Evolutionary conservation across 2,797 vertebrate genomes (phyloP).

Genomic region (Anguilla anguilla): DNA sequence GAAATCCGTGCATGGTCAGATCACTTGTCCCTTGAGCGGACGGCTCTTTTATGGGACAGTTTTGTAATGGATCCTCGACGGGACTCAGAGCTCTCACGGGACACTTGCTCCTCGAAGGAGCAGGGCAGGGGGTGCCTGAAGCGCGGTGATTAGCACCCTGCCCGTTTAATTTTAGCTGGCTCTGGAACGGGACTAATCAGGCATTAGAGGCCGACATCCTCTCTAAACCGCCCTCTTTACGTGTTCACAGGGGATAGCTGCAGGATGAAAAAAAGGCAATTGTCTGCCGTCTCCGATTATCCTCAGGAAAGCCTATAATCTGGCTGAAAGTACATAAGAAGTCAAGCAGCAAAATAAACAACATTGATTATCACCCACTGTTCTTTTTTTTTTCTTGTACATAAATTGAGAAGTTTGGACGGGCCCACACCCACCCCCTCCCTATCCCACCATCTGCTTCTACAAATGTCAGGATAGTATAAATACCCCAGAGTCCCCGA

Average conservation of each 20-base stretch:
- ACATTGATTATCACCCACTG: conserved; percentile 85
- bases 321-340: conserved; percentile 83
- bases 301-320: conserved; percentile 86
- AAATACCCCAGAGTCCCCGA: conserved; percentile 78
- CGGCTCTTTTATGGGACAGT: conserved; percentile 38
- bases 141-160: conserved; percentile 77
- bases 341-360: conserved; percentile 89
- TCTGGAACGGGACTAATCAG: conserved; percentile 81
- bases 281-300: conserved; percentile 84
- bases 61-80: conserved; percentile 47
- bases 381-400: conserved; percentile 71
- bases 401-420: conserved; percentile 60
- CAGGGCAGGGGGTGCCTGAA: conserved; percentile 57
- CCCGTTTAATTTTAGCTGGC: conserved; percentile 79
- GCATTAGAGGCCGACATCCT: conserved; percentile 81
- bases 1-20: conserved; percentile 35
- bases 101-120: conserved; percentile 44
- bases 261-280: conserved; percentile 80
- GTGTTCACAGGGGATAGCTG: conserved; percentile 74
- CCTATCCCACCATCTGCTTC: conserved; percentile 78
- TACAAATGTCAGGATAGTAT: conserved; percentile 79
- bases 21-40: conserved; percentile 30
- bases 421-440: conserved; percentile 55
- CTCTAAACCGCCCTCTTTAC: conserved; percentile 75
- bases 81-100: conserved; percentile 38